A percentile compares a stretch with the other conserved stretches of the same genome.
phyloP scores from a whole-genome alignment of 2,797 vertebrate genomes.

The Atherinosoma microstoma region DNA sequence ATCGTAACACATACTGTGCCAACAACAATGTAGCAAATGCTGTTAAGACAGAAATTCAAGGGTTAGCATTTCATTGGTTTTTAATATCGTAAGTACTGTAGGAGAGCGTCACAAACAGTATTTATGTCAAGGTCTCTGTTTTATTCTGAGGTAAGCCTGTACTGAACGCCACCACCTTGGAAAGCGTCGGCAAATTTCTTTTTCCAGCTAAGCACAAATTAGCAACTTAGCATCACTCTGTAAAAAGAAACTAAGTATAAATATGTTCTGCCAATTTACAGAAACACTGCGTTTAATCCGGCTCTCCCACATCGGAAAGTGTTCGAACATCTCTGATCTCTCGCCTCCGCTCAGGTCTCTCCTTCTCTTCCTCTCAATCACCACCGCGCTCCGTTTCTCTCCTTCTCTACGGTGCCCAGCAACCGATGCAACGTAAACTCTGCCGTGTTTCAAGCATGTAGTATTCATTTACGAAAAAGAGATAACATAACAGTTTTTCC shows the following conservation, averaged over 20 bases:
- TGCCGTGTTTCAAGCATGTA: conserved; percentile 88
- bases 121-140: conserved; percentile 59
- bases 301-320: conserved; percentile 48
- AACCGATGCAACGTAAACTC: conserved; percentile 77
- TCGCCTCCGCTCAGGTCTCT: conserved; percentile 23
- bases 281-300: conserved; percentile 65
- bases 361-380: conserved; percentile 57
- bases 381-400: conserved; percentile 71
- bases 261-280: conserved; percentile 66
- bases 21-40: conserved; percentile 52
- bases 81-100: conserved; percentile 58
- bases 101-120: conserved; percentile 66
- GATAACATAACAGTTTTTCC: conserved; percentile 70
- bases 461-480: conserved; percentile 86
- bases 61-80: conserved; percentile 38
- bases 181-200: conserved; percentile 43
- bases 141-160: conserved; percentile 37
- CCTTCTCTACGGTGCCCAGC: conserved; percentile 77
- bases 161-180: conserved; percentile 24
- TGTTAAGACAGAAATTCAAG: conserved; percentile 52
- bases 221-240: conserved; percentile 44
- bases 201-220: conserved; percentile 47
- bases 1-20: conserved; percentile 64
- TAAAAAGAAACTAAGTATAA: conserved; percentile 50
- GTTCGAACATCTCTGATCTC: conserved; percentile 38